phyloP scores from a whole-genome alignment of 2,888 invertebrate genomes.

The Xestia rhomboidea region DNA sequence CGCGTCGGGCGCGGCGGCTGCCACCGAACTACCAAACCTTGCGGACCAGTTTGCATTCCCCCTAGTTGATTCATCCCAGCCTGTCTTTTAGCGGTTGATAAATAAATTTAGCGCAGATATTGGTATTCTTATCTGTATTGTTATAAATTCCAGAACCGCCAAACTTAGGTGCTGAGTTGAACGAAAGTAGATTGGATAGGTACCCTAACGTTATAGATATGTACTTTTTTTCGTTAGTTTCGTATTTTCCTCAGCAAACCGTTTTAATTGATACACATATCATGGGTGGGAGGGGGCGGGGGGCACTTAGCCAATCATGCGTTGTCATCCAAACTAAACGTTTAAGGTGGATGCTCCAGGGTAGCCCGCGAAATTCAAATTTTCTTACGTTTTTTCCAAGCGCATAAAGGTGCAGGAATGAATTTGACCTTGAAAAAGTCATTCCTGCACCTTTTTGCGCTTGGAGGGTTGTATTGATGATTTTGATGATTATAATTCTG shows the following conservation, averaged over 20 bases:
- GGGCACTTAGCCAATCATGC: neutral
- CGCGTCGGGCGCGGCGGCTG: constrained; percentile 9
- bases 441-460: too few relatives aligned
- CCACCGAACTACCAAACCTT: constrained; percentile 15
- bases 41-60: constrained; percentile 57
- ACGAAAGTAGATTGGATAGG: neutral
- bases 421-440: too few relatives aligned
- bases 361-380: too few relatives aligned
- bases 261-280: too few relatives aligned
- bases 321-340: neutral
- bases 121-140: neutral
- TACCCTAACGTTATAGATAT: neutral
- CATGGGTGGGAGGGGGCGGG: too few relatives aligned
- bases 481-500: too few relatives aligned
- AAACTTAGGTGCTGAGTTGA: neutral
- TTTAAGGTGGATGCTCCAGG: too few relatives aligned
- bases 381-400: too few relatives aligned
- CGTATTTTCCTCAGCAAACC: too few relatives aligned
- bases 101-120: constrained; percentile 25
- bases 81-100: constrained; percentile 18
- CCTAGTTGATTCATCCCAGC: constrained; percentile 51
- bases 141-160: neutral
- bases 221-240: too few relatives aligned
- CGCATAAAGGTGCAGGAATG: too few relatives aligned
- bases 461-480: too few relatives aligned